Percentiles rank a stretch among this genome's conserved stretches.
phyloP scores from a whole-genome alignment of 2,797 vertebrate genomes.

The Onychomys leucogaster region DNA sequence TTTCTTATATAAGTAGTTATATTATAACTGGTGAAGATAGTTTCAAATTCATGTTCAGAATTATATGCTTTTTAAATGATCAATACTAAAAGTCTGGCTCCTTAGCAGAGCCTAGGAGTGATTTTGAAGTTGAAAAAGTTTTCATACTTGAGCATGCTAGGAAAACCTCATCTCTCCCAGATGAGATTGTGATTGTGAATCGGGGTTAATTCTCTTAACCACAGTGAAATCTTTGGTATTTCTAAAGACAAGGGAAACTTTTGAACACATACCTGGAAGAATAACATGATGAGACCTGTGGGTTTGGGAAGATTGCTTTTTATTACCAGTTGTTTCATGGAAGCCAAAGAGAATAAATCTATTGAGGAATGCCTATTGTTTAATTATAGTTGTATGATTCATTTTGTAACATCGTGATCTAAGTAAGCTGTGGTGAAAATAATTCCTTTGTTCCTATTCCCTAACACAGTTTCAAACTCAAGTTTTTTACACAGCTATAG shows the following conservation, averaged over 20 bases:
- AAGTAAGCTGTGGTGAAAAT: background rate
- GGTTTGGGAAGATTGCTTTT: slow-evolving; percentile 56
- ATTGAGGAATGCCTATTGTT: slow-evolving; percentile 59
- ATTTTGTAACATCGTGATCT: slow-evolving; percentile 50
- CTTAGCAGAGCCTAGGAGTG: background rate
- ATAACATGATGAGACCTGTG: slow-evolving; percentile 54
- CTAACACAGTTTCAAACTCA: slow-evolving; percentile 23
- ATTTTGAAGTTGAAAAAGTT: background rate
- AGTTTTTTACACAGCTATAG: slow-evolving; percentile 8
- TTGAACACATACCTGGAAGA: slow-evolving; percentile 46
- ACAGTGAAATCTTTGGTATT: slow-evolving; percentile 18
- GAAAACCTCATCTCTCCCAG: background rate
- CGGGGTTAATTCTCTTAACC: slow-evolving; percentile 45
- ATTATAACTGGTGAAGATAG: background rate
- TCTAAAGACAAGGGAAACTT: slow-evolving; percentile 34
- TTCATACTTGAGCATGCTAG: background rate
- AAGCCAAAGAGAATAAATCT: slow-evolving; percentile 63
- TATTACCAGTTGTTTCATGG: slow-evolving; percentile 44
- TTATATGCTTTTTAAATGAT: background rate
- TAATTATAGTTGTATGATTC: slow-evolving; percentile 61
- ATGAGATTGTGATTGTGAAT: background rate
- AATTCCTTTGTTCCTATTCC: slow-evolving; percentile 54
- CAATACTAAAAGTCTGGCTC: background rate
- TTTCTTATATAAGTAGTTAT: background rate
- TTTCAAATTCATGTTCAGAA: background rate